Percentiles rank a stretch among this genome's conserved stretches.
These are phyloP conservation scores for Cuniculus paca DNA, from an alignment of 2,797 vertebrate species.

Conservation along the genomic window DNA sequence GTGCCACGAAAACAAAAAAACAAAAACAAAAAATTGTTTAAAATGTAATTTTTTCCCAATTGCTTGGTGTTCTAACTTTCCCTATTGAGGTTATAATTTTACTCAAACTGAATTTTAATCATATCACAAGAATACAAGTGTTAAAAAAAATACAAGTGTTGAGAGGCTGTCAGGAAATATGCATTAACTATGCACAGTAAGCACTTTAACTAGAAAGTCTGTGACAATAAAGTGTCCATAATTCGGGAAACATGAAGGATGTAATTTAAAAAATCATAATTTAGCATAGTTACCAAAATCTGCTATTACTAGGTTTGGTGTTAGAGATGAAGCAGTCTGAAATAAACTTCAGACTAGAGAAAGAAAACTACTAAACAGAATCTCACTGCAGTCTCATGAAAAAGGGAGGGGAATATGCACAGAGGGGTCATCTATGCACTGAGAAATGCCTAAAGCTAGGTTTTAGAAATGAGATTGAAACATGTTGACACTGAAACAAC, in stretches of 20 bases:
- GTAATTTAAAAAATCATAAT: conserved; percentile 1
- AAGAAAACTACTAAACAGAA: background rate
- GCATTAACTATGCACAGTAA: background rate
- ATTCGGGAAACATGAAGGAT: background rate
- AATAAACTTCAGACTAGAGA: background rate
- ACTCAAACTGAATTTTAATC: conserved; percentile 5
- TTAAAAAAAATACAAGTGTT: background rate
- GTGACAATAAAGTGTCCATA: background rate
- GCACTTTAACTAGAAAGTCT: background rate
- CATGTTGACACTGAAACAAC: background rate
- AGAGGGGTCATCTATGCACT: background rate
- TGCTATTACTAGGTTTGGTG: background rate
- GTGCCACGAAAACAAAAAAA: no score
- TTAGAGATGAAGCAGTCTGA: background rate
- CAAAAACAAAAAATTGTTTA: background rate
- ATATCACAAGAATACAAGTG: background rate
- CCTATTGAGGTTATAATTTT: background rate
- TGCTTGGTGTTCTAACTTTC: background rate
- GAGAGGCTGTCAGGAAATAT: background rate
- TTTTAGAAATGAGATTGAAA: conserved; percentile 35
- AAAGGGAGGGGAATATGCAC: background rate
- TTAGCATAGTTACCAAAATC: background rate
- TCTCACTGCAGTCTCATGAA: background rate
- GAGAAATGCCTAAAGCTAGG: background rate
- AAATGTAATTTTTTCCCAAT: background rate